Conservation (phyloP, 2,797 vertebrate species). For the Labroides dimidiatus region DNA sequence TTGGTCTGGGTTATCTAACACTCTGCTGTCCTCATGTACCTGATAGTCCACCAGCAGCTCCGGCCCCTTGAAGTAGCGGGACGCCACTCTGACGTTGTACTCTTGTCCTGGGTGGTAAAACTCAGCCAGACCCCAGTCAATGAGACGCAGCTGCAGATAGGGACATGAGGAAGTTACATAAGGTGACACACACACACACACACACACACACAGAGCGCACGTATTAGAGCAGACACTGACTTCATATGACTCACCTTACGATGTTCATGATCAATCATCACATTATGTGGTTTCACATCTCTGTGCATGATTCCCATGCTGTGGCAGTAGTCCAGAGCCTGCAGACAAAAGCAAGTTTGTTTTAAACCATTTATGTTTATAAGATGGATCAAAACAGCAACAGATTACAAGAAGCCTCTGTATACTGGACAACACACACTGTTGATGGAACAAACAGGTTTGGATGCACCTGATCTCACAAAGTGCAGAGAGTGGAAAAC, state of each 20-base stretch:
- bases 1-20: background rate
- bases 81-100: constrained; percentile 96
- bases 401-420: background rate
- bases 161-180: background rate
- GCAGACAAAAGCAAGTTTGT: background rate
- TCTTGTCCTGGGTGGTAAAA: constrained; percentile 97
- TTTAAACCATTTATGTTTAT: background rate
- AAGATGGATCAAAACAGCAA: constrained; percentile 7
- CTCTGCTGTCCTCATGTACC: constrained; percentile 68
- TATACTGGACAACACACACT: background rate
- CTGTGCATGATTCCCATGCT: constrained; percentile 99
- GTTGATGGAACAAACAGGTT: background rate
- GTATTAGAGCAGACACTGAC: too few relatives aligned
- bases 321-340: constrained; percentile 97
- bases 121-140: constrained; percentile 96
- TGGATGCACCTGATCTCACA: background rate
- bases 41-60: constrained; percentile 97
- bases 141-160: constrained; percentile 88
- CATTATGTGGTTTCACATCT: constrained; percentile 98
- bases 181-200: too few relatives aligned
- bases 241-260: constrained; percentile 87
- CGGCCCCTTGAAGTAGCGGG: constrained; percentile 96
- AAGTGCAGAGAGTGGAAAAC: background rate
- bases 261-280: constrained; percentile 98
- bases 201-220: too few relatives aligned